These are phyloP conservation scores for Caenorhabditis tropicalis DNA, from an alignment of 1,140 invertebrate species.

Conservation along the genomic window DNA sequence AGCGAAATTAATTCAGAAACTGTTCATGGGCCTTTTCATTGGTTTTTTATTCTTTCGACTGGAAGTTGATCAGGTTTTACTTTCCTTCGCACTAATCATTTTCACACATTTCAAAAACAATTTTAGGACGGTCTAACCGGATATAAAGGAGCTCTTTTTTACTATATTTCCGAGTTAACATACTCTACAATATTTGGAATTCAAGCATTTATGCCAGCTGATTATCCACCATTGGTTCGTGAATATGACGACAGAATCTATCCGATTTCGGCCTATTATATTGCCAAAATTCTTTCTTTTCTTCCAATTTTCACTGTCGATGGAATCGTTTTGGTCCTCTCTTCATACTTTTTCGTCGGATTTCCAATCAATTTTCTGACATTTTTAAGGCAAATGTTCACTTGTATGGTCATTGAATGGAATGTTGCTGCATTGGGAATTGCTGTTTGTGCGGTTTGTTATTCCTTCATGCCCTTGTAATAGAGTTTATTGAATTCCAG, in stretches of 20 bases:
- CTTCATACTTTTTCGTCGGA: slow-evolving; percentile 61
- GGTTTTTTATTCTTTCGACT: slow-evolving; percentile 71
- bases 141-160: slow-evolving; percentile 73
- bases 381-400: slow-evolving; percentile 55
- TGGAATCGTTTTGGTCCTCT: slow-evolving; percentile 60
- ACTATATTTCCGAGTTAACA: slow-evolving; percentile 63
- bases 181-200: slow-evolving; percentile 54
- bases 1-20: slow-evolving; percentile 61
- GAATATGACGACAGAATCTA: slow-evolving; percentile 55
- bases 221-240: slow-evolving; percentile 62
- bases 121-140: slow-evolving; percentile 70
- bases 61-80: slow-evolving; percentile 18
- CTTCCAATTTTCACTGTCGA: slow-evolving; percentile 67
- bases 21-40: slow-evolving; percentile 69
- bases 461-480: slow-evolving; percentile 54
- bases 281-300: slow-evolving; percentile 60
- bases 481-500: slow-evolving; percentile 48
- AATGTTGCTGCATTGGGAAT: slow-evolving; percentile 48
- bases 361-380: neutral
- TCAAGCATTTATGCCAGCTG: slow-evolving; percentile 57
- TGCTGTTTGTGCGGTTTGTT: neutral
- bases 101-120: slow-evolving; percentile 14
- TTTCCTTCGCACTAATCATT: too few species aligned
- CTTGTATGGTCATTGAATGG: slow-evolving; percentile 44
- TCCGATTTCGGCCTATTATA: slow-evolving; percentile 50